These are phyloP conservation scores for Orthonyx spaldingii DNA, from an alignment of 2,113 vertebrate species.

Conservation along the genomic window DNA sequence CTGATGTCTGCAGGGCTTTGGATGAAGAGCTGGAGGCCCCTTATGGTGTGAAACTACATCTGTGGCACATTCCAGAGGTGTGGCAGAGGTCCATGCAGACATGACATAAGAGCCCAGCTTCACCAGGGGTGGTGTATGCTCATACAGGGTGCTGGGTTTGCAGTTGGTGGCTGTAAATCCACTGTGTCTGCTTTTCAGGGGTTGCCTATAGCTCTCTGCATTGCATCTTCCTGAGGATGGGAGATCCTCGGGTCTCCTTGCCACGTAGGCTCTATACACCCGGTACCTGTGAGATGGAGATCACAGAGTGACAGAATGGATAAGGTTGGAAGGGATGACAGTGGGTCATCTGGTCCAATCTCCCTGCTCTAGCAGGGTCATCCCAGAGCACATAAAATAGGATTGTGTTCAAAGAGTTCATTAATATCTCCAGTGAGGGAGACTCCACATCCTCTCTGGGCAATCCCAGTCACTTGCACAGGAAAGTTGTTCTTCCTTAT, in stretches of 20 bases:
- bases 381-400: not conserved
- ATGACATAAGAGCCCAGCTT: not conserved
- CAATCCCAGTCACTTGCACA: not conserved
- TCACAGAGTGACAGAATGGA: not conserved
- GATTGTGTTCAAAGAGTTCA: not conserved
- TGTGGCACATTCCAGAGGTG: accelerated
- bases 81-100: not conserved
- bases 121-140: not conserved
- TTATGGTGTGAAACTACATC: not conserved
- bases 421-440: not conserved
- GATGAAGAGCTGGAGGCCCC: not conserved
- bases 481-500: not conserved
- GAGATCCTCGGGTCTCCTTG: not conserved
- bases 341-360: not conserved
- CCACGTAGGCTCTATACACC: not conserved
- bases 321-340: not conserved
- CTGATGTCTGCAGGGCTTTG: not conserved
- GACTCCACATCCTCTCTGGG: not conserved
- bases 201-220: not conserved
- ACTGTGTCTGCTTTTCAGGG: not conserved
- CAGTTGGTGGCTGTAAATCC: not conserved
- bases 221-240: not conserved
- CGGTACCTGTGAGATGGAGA: not conserved
- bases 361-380: not conserved
- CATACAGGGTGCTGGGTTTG: not conserved